Evolutionary conservation across 1,140 invertebrate species (phyloP).

Genomic region (Physella acuta): DNA sequence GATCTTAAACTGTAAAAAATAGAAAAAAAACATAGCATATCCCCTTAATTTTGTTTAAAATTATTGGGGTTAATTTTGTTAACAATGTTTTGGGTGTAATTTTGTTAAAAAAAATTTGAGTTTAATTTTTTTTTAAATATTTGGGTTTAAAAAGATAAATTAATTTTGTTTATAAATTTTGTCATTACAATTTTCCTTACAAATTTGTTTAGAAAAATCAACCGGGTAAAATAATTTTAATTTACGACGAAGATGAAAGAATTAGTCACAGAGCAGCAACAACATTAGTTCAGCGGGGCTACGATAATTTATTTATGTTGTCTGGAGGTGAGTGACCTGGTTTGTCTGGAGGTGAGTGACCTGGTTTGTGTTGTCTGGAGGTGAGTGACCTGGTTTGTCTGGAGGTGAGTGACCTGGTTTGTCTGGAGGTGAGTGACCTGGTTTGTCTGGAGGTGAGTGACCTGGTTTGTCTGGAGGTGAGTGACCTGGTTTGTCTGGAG

Average conservation of each 20-base stretch:
- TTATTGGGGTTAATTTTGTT: not conserved
- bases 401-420: too few relatives aligned
- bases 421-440: too few relatives aligned
- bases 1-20: too few relatives aligned
- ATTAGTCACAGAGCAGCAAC: slow-evolving; percentile 56
- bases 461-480: too few relatives aligned
- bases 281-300: slow-evolving; percentile 63
- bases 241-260: slow-evolving; percentile 64
- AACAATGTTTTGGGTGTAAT: not conserved
- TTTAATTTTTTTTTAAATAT: not conserved
- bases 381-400: slow-evolving; percentile 39
- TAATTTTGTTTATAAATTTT: not conserved
- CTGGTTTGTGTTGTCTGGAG: slow-evolving; percentile 64
- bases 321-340: slow-evolving; percentile 61
- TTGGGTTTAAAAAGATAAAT: not conserved
- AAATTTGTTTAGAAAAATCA: slow-evolving; percentile 58
- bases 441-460: too few relatives aligned
- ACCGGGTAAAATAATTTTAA: slow-evolving; percentile 58
- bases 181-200: not conserved
- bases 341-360: too few relatives aligned
- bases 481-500: too few relatives aligned
- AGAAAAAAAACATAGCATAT: too few relatives aligned
- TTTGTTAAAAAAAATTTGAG: not conserved
- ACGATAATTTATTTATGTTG: slow-evolving; percentile 64
- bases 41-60: not conserved